These are phyloP conservation scores for Daptonema setosum DNA, from an alignment of 2,888 invertebrate species.

Conservation along the genomic window DNA sequence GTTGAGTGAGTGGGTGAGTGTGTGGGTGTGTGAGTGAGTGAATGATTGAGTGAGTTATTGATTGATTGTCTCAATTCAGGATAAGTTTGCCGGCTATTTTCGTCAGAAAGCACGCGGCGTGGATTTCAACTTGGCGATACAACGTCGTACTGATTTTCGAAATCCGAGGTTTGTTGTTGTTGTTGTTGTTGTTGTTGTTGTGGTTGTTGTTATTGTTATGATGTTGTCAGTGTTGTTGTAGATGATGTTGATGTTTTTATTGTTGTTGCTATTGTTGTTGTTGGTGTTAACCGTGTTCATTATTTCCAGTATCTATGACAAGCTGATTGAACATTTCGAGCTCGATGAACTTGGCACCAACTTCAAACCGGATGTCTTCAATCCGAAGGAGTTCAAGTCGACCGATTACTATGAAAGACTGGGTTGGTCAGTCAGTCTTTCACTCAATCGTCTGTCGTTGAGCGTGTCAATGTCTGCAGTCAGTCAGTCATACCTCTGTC, in stretches of 20 bases:
- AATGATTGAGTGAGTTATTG: no score
- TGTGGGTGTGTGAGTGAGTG: no score
- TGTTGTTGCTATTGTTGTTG: neutral
- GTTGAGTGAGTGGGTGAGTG: no score
- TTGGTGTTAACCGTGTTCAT: neutral
- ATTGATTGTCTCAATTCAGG: no score
- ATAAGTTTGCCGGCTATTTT: slow-evolving; percentile 1
- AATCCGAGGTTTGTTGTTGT: slow-evolving; percentile 46
- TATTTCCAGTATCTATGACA: slow-evolving; percentile 61
- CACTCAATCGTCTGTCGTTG: neutral
- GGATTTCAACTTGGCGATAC: slow-evolving; percentile 71
- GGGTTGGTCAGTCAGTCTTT: slow-evolving; percentile 17
- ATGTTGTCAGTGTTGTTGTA: neutral
- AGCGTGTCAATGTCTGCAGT: no score
- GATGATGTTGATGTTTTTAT: neutral
- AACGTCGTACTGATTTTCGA: slow-evolving; percentile 70
- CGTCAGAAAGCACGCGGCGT: neutral
- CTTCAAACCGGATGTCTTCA: slow-evolving; percentile 67
- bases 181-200: neutral
- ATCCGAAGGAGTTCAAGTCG: slow-evolving; percentile 70
- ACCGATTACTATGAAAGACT: slow-evolving; percentile 81
- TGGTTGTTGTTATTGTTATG: neutral
- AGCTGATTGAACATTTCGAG: slow-evolving; percentile 72
- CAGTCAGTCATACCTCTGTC: no score
- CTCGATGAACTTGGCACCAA: slow-evolving; percentile 90